Evolutionary conservation across 2,888 invertebrate genomes (phyloP).

Genomic region (Brassicogethes aeneus): DNA sequence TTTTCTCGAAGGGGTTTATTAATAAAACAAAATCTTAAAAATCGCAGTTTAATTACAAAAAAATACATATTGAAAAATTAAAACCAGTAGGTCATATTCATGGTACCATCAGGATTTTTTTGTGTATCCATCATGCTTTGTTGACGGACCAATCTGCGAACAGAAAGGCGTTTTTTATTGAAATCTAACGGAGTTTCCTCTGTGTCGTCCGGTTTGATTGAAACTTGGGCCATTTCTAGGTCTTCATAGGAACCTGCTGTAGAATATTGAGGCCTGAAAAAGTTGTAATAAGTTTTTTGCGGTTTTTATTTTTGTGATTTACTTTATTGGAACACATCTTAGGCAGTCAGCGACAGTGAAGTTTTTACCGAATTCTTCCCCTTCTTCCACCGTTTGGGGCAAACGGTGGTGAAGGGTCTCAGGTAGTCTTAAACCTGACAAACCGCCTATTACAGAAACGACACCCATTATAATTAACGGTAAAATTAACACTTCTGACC

Average conservation of each 20-base stretch:
- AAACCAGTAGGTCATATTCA: conserved; percentile 85
- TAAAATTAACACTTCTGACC: conserved; percentile 72
- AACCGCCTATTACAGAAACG: conserved; percentile 71
- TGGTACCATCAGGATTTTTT: conserved; percentile 65
- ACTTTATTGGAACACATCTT: conserved; percentile 63
- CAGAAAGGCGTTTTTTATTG: conserved; percentile 44
- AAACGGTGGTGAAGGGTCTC: conserved; percentile 76
- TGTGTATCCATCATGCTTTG: conserved; percentile 77
- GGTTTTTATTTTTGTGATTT: no score
- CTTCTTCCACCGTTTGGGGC: conserved; percentile 82
- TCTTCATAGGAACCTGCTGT: conserved; percentile 63
- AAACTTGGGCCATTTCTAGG: conserved; percentile 48
- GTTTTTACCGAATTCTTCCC: conserved; percentile 77
- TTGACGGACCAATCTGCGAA: conserved; percentile 66
- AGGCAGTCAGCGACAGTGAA: conserved; percentile 70
- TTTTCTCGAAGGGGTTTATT: no score
- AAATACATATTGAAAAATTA: conserved; percentile 33
- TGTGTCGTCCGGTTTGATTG: conserved; percentile 38
- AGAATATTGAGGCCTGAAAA: conserved; percentile 44
- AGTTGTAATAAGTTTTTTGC: conserved; percentile 1
- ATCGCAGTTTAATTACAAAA: conserved; percentile 1
- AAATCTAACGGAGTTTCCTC: conserved; percentile 43
- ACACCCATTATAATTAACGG: conserved; percentile 79
- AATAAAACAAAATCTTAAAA: no score
- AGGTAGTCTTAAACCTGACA: conserved; percentile 70